These are phyloP conservation scores for Arrhopalites spinosus DNA, from an alignment of 2,888 invertebrate species.

Conservation along the genomic window DNA sequence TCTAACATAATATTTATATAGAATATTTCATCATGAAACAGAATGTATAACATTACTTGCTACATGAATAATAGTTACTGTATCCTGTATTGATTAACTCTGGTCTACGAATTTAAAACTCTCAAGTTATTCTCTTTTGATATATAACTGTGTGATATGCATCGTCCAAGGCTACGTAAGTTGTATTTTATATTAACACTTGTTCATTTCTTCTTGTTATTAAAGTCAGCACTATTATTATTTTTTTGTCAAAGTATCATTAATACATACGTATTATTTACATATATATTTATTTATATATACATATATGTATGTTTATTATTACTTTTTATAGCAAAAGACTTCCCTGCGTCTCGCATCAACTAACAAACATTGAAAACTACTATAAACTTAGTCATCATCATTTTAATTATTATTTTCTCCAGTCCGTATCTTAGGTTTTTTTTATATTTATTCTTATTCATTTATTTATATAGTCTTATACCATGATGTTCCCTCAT, in stretches of 20 bases:
- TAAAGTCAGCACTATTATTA: neutral
- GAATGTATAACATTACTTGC: neutral
- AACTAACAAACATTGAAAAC: no score
- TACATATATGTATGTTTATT: neutral
- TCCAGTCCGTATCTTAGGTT: no score
- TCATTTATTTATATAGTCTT: no score
- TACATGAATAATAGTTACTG: neutral
- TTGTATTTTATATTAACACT: slow-evolving; percentile 7
- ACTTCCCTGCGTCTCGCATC: slow-evolving; percentile 27
- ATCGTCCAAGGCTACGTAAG: slow-evolving; percentile 39
- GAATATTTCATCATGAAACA: neutral
- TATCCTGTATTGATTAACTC: neutral
- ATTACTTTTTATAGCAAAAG: slow-evolving; percentile 23
- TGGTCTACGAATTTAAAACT: neutral
- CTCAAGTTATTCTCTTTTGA: neutral
- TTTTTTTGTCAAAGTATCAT: neutral
- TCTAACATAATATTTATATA: neutral
- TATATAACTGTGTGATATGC: slow-evolving; percentile 33
- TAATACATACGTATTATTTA: neutral
- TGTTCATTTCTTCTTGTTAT: neutral
- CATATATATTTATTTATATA: neutral
- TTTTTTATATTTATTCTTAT: no score
- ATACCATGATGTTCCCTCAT: neutral
- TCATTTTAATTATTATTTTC: neutral
- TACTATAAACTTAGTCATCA: no score